A percentile compares a stretch with the other conserved stretches of the same genome.
These are phyloP conservation scores for Amphiprion ocellaris DNA, from an alignment of 2,113 vertebrate genomes.

Conservation along the genomic window DNA sequence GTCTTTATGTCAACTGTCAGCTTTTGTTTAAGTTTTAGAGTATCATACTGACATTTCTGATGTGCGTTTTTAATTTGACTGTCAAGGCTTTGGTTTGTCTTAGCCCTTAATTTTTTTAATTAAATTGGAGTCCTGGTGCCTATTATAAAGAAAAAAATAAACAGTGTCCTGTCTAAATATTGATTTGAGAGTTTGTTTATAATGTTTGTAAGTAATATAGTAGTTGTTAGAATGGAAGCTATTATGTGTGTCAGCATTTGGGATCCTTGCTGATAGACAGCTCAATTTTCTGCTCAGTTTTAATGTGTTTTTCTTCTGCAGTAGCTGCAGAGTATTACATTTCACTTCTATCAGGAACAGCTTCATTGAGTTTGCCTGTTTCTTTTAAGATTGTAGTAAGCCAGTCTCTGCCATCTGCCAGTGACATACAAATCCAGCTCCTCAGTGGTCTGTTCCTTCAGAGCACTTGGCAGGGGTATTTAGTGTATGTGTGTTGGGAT, in stretches of 20 bases:
- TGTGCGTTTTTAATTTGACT: slow-evolving; percentile 1
- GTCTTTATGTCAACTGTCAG: background rate
- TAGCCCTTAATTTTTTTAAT: background rate
- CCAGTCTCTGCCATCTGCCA: slow-evolving; percentile 26
- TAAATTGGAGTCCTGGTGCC: background rate
- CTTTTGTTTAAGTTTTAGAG: background rate
- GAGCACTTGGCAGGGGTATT: slow-evolving; percentile 6
- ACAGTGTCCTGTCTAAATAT: background rate
- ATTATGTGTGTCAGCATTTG: background rate
- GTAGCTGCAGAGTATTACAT: slow-evolving; percentile 16
- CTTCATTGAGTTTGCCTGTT: slow-evolving; percentile 22
- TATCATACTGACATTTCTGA: background rate
- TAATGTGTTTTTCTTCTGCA: background rate
- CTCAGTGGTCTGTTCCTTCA: slow-evolving; percentile 16
- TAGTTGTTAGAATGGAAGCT: background rate
- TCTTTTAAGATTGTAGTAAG: slow-evolving; percentile 24
- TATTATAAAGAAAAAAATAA: background rate
- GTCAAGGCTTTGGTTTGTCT: slow-evolving; percentile 4
- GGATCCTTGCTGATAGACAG: background rate
- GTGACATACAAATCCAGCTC: slow-evolving; percentile 33
- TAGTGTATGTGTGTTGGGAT: slow-evolving; percentile 7
- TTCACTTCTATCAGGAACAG: slow-evolving; percentile 30
- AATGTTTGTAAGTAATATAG: background rate
- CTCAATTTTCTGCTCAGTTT: slow-evolving; percentile 26
- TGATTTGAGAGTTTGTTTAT: slow-evolving; percentile 4